Evolutionary conservation across 2,888 invertebrate genomes (phyloP), one percentile per base, ranked within the genome.

Genomic region (Pheosia tremula): DNA sequence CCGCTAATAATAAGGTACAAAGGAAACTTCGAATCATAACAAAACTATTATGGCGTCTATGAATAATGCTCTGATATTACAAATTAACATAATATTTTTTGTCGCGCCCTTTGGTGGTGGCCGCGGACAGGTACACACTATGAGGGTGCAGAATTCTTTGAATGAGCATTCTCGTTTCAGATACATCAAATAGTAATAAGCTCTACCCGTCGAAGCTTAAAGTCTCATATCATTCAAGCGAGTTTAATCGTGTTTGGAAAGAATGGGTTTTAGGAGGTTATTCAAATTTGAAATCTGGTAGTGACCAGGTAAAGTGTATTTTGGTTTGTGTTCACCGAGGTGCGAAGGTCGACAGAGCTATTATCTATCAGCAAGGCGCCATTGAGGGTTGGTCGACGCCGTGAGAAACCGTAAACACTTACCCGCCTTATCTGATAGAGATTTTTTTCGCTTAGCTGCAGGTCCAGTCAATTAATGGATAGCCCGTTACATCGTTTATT

Each of bases 381-480:
- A 93, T 93, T 91, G 92, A 93, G 92, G 92, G 92, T 87, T 91
- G 90, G 89, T 80, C 87, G 83, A 85, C 86, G 85, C 85, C 91
- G 92, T 93, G 92, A 93, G 93, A 93, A 93, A 89, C 90, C 87
- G 92, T 93, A 93, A 93, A 93, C 92, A 92, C 92, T 92, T 93
- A 91, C 90, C 87, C 89, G 85, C 84, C 88, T 92, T 91, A 93
- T 93, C 93, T 86, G 90, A 92, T 91, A 84, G 77, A 82, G 77
- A 82, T 88, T 93, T 91, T 91, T 92, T 91, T 88, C 83, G 83
- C 90, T 83, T 85, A 85, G 86, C 88, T 81, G 88, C 89, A 85
- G 89, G 91, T 91, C 91, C 91, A 80, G 88, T 91, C 91, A 90
- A 92, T 93, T 92, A 93, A 92, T 93, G 91, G 91, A 87, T 90